phyloP scores from a whole-genome alignment of 2,888 invertebrate species.

The Arenicola marina region DNA sequence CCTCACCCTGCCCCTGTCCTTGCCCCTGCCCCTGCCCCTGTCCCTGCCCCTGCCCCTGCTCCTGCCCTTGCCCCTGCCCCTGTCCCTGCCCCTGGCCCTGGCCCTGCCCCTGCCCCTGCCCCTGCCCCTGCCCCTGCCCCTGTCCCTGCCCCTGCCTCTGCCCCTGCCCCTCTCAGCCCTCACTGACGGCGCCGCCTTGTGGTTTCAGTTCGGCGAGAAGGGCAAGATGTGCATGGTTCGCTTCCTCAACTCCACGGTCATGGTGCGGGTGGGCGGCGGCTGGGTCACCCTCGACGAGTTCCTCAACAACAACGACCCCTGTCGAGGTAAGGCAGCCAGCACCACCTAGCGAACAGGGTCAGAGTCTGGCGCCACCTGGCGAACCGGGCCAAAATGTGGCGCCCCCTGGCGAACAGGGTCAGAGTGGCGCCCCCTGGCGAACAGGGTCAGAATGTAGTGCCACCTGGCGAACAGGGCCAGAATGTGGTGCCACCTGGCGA shows the following conservation, averaged over 20 bases:
- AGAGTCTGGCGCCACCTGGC: neutral
- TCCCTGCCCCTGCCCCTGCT: too few relatives aligned
- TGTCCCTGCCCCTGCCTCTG: too few relatives aligned
- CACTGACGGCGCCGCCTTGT: too few relatives aligned
- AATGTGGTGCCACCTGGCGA: too few relatives aligned
- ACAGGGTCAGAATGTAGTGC: neutral
- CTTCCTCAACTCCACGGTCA: conserved; percentile 97
- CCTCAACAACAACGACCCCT: conserved; percentile 98
- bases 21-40: too few relatives aligned
- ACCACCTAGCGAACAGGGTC: neutral
- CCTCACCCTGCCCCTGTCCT: too few relatives aligned
- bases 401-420: neutral
- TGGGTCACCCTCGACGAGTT: conserved; percentile 99
- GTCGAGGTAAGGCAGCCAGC: conserved; percentile 82
- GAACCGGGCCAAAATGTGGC: neutral
- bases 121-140: too few relatives aligned
- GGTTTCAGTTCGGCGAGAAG: conserved; percentile 61
- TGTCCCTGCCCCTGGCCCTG: too few relatives aligned
- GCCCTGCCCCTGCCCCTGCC: too few relatives aligned
- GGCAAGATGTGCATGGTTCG: conserved; percentile 79
- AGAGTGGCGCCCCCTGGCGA: neutral
- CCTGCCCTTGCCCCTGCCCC: too few relatives aligned
- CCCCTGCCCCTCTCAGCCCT: too few relatives aligned
- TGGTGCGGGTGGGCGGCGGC: conserved; percentile 99
- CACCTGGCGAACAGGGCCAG: too few relatives aligned